Base-by-base conservation (phyloP, 2,888 invertebrate genomes). In the Pandemis corylana region DNA sequence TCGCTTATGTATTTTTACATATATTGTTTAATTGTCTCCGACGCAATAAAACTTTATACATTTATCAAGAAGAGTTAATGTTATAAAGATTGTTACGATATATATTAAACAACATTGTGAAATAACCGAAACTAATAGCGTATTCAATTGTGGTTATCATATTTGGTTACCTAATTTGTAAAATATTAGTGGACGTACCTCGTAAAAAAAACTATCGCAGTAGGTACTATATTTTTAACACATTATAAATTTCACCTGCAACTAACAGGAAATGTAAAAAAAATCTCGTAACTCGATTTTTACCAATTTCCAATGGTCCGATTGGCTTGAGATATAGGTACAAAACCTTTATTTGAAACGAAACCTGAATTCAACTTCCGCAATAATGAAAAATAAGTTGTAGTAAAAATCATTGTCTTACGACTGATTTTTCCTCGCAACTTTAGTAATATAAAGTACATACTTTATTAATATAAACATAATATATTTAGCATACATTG, bases 51-150 rank as follows among this genome's bases (percentile, higher is more conserved):
- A 5, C 3, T 20, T 28, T 28, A 28, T 49, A 10, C 13, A 51
- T 6, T 6, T 51, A 51, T 13, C 20, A 72, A 72, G 5, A 10
- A 72, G 51, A 69, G 49, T 36, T 42, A 70, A 46, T 62, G 28
- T 62, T 66, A 66, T 36, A 51, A 65, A 36, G 65, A 62, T 62
- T 66, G 42, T 66, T 70, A 74, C 53, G 51, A 70, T 44, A 70
- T 44, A 53, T 53, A 49, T 41, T 59, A 13, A 49, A 56, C 41
- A 69, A 70, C 41, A 41, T 71, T 75, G 75, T 67, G 70, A 71
- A 71, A 74, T 66, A 66, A 59, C n/a, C 36, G 3, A 56, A 12
- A 28, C 46, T 71, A 75, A 75, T 63, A 13, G 53, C 15, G 46
- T 75, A 41, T 46, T 62, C 46, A 75, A 71, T 67, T 74, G 15